A percentile compares a stretch with the other conserved stretches of the same genome.
These are phyloP conservation scores for Hyperopisus bebe DNA, from an alignment of 2,113 vertebrate genomes.

Conservation along the genomic window DNA sequence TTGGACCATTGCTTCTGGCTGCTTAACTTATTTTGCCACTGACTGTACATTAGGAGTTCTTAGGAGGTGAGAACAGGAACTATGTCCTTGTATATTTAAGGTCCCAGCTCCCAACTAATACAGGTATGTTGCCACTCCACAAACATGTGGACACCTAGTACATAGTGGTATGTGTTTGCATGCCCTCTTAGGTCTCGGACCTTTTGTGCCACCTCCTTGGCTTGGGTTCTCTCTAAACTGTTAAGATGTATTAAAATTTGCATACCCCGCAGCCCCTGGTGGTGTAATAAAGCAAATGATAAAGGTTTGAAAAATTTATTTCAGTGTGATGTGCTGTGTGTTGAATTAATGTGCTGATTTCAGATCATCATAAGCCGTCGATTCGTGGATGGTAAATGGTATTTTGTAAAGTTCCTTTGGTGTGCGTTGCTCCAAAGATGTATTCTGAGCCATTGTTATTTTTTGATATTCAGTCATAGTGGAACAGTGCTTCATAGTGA, in stretches of 20 bases:
- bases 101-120: not conserved
- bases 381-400: not conserved
- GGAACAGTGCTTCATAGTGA: not conserved
- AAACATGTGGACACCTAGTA: not conserved
- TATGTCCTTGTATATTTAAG: not conserved
- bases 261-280: not conserved
- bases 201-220: not conserved
- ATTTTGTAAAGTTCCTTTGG: not conserved
- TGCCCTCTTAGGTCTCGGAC: not conserved
- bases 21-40: too few species aligned
- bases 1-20: too few species aligned
- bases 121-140: not conserved
- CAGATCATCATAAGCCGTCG: not conserved
- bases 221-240: not conserved
- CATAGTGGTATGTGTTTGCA: not conserved
- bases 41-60: not conserved
- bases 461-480: not conserved
- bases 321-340: not conserved
- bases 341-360: not conserved
- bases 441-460: not conserved
- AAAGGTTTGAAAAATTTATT: not conserved
- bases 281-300: not conserved
- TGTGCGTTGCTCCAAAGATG: not conserved
- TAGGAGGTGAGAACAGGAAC: not conserved
- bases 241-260: not conserved